These are phyloP conservation scores for Diloba caeruleocephala DNA, from an alignment of 2,888 invertebrate genomes.

Conservation along the genomic window DNA sequence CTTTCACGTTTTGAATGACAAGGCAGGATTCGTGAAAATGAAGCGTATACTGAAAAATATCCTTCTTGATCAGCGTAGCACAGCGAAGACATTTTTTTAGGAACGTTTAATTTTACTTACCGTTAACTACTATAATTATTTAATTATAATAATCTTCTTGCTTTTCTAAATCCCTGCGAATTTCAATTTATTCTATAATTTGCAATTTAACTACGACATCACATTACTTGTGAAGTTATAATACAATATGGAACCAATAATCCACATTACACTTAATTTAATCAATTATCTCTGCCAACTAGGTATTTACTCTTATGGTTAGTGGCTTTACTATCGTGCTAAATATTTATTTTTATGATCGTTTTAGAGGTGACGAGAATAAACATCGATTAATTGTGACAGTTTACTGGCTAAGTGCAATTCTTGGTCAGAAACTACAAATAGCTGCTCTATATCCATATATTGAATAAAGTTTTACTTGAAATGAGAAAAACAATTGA, in stretches of 20 bases:
- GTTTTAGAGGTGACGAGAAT: conserved; percentile 32
- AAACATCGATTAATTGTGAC: conserved; percentile 46
- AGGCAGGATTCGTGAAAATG: too few species aligned
- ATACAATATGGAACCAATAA: conserved; percentile 39
- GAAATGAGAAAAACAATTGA: too few species aligned
- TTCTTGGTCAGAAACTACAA: background rate
- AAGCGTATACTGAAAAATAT: too few species aligned
- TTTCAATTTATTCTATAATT: background rate
- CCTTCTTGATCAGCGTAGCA: too few species aligned
- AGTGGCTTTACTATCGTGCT: conserved; percentile 44
- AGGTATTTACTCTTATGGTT: conserved; percentile 33
- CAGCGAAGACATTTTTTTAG: too few species aligned
- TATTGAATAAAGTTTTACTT: too few species aligned
- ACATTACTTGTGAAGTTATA: conserved; percentile 11
- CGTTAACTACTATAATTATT: too few species aligned
- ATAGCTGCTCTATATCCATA: too few species aligned
- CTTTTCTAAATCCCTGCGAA: background rate
- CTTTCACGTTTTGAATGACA: too few species aligned
- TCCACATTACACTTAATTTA: conserved; percentile 44
- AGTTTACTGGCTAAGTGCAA: conserved; percentile 18
- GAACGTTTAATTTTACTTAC: too few species aligned
- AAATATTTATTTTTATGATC: conserved; percentile 49
- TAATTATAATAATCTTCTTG: too few species aligned
- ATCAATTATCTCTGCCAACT: conserved; percentile 49
- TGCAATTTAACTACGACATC: conserved; percentile 5